Evolutionary conservation across 2,888 invertebrate species (phyloP), one percentile per base, ranked within the genome.

Genomic region (Apeira syringaria): DNA sequence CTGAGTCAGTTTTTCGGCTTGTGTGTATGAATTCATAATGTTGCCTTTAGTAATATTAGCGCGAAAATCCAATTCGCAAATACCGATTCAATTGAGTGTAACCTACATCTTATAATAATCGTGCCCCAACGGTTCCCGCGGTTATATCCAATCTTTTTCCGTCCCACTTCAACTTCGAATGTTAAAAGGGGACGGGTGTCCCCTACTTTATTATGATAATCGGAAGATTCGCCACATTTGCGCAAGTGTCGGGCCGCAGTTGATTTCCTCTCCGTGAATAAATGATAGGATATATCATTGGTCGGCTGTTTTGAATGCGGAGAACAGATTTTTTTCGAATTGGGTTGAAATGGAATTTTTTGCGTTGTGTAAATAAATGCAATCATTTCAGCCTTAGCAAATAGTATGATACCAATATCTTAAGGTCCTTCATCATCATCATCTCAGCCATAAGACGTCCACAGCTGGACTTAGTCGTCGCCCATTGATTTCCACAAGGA

Each of bases 201-300:
- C 18, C 38, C 75, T 78, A 77, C 80, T 83, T 74, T 79, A 82
- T 82, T 82, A 84, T 84, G 80, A 81, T 82, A 83, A 84, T 84
- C 79, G 72, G 69, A 70, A 75, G 74, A 80, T 81, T 79, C 71
- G 65, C 71, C 73, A 73, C 74, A 78, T 77, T 74, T 71, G 74
- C 62, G 71, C 61, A 67, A 64, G 63, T 56, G 62, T 39, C 10
- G 40, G 44, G 50, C 51, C 57, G 58, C 53, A 64, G 66, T 67
- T 61, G 67, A 72, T 74, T 74, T 66, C 68, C 51, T 62, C 46
- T 53, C 51, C 57, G 61, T 81, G 84, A 83, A 84, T 84, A 80
- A 81, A 64, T 69, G 74, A 84, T 84, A 74, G 76, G 70, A 36
- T 60, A 47, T 50, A 50, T 55, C 52, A 47, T 52, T 49, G 36